Evolutionary conservation across 2,888 invertebrate species (phyloP).

Genomic region (Ochropleura leucogaster): DNA sequence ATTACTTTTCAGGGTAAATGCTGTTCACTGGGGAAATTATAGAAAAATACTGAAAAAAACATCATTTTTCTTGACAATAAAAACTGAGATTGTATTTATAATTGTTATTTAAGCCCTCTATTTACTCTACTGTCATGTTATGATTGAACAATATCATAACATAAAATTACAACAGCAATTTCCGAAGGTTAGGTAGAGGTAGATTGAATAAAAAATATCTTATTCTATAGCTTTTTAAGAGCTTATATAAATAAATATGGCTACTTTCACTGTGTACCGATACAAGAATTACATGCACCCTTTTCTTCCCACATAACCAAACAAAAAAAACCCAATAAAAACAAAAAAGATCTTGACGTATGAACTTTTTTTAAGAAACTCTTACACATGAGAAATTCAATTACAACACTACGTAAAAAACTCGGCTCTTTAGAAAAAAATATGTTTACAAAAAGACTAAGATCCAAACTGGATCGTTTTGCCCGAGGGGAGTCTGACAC

Average conservation of each 20-base stretch:
- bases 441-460: constrained; percentile 28
- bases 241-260: background rate
- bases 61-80: background rate
- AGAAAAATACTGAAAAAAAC: constrained; percentile 13
- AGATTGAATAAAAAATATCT: background rate
- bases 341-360: background rate
- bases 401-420: constrained; percentile 5
- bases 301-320: constrained; percentile 17
- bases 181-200: background rate
- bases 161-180: background rate
- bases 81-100: background rate
- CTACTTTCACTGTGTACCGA: background rate
- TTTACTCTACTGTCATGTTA: background rate
- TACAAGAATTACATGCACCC: background rate
- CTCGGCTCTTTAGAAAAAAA: constrained; percentile 26
- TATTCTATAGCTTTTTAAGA: background rate
- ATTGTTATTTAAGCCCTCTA: background rate
- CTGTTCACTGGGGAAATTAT: constrained; percentile 16
- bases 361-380: background rate
- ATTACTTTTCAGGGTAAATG: constrained; percentile 63
- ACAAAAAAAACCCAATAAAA: background rate
- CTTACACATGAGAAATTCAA: background rate
- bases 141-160: background rate
- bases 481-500: constrained; percentile 46
- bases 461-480: constrained; percentile 40